Base-by-base conservation (phyloP, 2,888 invertebrate species). In the Doris montereyensis region DNA sequence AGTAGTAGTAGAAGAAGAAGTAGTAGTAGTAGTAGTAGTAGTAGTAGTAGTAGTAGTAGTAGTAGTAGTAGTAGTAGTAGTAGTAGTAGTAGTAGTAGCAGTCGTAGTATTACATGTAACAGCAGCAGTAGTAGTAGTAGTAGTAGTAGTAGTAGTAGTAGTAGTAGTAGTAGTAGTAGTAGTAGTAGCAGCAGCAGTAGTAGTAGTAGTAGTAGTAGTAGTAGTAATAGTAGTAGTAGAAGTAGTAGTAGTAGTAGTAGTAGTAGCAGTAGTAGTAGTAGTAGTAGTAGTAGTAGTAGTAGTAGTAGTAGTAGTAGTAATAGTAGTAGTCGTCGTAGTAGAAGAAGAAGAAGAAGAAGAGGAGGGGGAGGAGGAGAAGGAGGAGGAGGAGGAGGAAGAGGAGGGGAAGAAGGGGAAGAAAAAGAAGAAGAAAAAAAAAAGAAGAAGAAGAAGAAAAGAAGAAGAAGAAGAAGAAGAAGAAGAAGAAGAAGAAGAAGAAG, bases 381-480 rank as follows among this genome's bases (percentile, higher is more conserved):
- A 57, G 73, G 35, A 3, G 21, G n/a, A 26, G 41, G 52, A 17
- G 52, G 58, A 57, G 32, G 10, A 21, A 13, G 21, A 13, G 10
- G 5, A 57, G 73, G 21, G 2, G 21, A 4, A 10, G 57, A 58
- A n/a, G 52, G 58, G 32, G 57, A 74, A 17, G 52, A 52, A 74
- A n/a, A 72, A 17, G 52, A 30, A 57, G 57, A 74, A 30, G 60
- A 60, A 74, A 60, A 57, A 30, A 74, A 60, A 60, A 24, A 34
- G 41, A 24, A 30, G 32, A 21, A 52, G 52, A 76, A 24, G n/a
- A 17, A 52, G 52, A 67, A 21, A 21, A 21, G 2, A 30, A 65
- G 34, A 24, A 24, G 58, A 65, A 13, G 34, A 62, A 24, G 13
- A n/a, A 62, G 26, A 21, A 4, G 32, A 17, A n/a, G 30, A 35